These are phyloP conservation scores for Strongylocentrotus purpuratus DNA, from an alignment of 35 echinoderm and acorn worm species.

Conservation along the genomic window DNA sequence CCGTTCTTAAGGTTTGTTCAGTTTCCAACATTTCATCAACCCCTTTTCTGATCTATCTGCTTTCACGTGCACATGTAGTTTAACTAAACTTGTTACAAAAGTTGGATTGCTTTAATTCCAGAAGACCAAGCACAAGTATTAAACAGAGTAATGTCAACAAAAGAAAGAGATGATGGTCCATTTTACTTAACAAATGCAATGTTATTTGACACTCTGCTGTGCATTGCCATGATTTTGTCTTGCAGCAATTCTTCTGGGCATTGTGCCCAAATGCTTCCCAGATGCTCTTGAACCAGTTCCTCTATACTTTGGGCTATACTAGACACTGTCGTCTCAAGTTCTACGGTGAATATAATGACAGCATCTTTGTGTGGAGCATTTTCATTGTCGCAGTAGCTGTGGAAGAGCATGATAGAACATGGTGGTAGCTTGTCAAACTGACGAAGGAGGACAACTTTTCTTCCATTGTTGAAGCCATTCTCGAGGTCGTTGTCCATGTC, in stretches of 20 bases:
- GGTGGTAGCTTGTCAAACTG: constrained; percentile 72
- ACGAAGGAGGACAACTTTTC: constrained; percentile 60
- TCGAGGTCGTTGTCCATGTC: neutral
- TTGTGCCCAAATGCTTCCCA: constrained; percentile 55
- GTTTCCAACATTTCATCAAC: no score
- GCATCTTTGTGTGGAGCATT: constrained; percentile 75
- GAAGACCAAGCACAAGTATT: no score
- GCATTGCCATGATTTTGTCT: constrained; percentile 72
- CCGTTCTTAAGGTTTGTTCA: no score
- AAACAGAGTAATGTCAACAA: no score
- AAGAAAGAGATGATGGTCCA: no score
- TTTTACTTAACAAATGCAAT: constrained; percentile 60
- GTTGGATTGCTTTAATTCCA: no score
- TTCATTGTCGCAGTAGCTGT: constrained; percentile 84
- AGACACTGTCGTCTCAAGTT: constrained; percentile 1
- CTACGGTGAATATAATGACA: constrained; percentile 60
- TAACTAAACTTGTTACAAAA: no score
- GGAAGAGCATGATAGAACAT: constrained; percentile 71
- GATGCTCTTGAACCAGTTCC: constrained; percentile 48
- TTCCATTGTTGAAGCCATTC: constrained; percentile 35
- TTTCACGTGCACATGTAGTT: no score
- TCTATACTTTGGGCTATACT: neutral
- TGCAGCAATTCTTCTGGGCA: constrained; percentile 61
- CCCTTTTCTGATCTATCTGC: no score
- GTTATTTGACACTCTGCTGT: constrained; percentile 81